Evolutionary conservation across 2,113 vertebrate genomes (phyloP), one percentile per base, ranked within the genome.

Genomic region (Sclerurus mexicanus): DNA sequence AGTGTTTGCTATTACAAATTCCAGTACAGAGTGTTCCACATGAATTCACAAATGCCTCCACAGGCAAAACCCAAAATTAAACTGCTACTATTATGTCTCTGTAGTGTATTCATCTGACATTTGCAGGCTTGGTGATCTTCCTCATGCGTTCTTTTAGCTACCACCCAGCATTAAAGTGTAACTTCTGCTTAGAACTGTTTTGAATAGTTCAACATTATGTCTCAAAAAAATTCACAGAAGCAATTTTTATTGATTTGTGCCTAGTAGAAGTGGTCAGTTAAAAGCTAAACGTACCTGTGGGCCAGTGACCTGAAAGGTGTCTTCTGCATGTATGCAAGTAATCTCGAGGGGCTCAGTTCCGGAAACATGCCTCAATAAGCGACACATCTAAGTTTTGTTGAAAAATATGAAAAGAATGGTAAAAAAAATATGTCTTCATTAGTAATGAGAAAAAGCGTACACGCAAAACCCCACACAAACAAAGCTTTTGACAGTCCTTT

Each of bases 281-380:
- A 91, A 83, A 91, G 52, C 27, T 28, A 46, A 35, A n/a, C 96
- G 44, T 98, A 99, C 99, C 99, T 99, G 99, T 63, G 99, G 99
- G 59, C 99, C 99, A 75, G 99, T 99, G 93, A 99, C 99, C 85
- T 99, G 99, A 97, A 99, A 99, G 37, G 99, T 99, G 91, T 99
- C 99, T 96, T 99, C 99, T 35, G 99, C 99, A 15, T 99, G 99
- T 85, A 99, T 96, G 66, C 99, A 99, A 50, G 99, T 99, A 81
- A 99, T 99, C 98, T 99, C 99, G 4, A 99, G 98, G 8, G 99
- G 99, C 94, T 99, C 99, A 6, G 98, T 99, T 69, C 99, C 99
- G n/a, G 99, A 99, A 91, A 99, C 97, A 50, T 99, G 99, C 89
- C 99, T 98, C 97, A 99, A 78, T 86, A 99, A 97, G 80, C 98